A percentile compares a stretch with the other conserved stretches of the same genome.
phyloP scores from a whole-genome alignment of 1,140 invertebrate species.

The Nephila pilipes region DNA sequence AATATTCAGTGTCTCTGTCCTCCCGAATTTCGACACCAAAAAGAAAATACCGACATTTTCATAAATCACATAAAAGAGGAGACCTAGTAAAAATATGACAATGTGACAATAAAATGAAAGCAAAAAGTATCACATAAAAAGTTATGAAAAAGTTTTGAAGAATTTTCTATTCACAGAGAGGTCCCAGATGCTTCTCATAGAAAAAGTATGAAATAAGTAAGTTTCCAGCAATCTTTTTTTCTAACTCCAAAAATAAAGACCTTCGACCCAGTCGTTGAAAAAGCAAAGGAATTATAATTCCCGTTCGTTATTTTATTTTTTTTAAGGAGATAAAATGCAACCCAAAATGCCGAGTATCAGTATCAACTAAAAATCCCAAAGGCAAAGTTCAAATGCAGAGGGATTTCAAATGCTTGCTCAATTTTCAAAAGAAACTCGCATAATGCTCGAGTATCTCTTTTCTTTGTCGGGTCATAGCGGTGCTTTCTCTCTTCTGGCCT shows the following conservation, averaged over 20 bases:
- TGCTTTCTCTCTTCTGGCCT: neutral
- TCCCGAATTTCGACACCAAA: too few species aligned
- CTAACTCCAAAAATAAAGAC: neutral
- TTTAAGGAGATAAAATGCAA: neutral
- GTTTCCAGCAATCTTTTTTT: neutral
- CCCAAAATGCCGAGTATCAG: neutral
- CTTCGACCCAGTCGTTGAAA: neutral
- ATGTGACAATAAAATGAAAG: too few species aligned
- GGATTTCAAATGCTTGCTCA: constrained; percentile 39
- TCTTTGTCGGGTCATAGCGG: neutral
- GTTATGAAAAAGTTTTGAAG: neutral
- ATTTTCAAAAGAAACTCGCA: constrained; percentile 23
- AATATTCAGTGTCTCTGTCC: too few species aligned
- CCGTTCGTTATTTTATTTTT: neutral
- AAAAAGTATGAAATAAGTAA: neutral
- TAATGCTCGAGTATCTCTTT: neutral
- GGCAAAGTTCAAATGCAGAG: constrained; percentile 18
- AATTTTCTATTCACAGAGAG: neutral
- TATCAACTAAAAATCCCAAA: constrained; percentile 2
- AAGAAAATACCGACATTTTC: too few species aligned
- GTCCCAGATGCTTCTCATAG: neutral
- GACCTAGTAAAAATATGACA: too few species aligned
- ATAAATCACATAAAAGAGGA: too few species aligned
- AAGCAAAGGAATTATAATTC: neutral
- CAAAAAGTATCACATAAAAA: too few species aligned